Conservation (phyloP, 2,797 vertebrate species). For the Jordanella pulchra region DNA sequence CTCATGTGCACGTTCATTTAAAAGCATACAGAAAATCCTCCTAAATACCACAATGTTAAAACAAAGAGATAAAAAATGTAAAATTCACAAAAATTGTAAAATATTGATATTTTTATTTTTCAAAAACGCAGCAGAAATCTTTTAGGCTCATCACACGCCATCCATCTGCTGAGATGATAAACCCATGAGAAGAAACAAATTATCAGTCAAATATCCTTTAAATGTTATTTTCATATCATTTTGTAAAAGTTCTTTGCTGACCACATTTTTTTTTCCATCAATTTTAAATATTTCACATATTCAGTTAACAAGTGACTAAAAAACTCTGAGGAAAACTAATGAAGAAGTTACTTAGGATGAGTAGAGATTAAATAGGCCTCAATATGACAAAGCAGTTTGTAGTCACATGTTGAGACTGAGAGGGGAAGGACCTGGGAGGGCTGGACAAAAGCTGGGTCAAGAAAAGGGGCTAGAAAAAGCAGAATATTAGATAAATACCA, state of each 20-base stretch:
- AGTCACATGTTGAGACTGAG: constrained; percentile 52
- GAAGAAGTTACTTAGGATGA: constrained; percentile 70
- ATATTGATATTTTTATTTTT: constrained; percentile 94
- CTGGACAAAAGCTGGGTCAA: constrained; percentile 9
- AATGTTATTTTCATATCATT: constrained; percentile 63
- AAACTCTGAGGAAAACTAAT: constrained; percentile 62
- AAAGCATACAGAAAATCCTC: neutral
- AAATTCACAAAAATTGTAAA: constrained; percentile 86
- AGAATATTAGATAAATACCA: constrained; percentile 24
- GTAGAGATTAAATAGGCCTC: constrained; percentile 74
- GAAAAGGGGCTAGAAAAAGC: constrained; percentile 10
- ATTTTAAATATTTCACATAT: constrained; percentile 57
- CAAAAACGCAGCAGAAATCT: constrained; percentile 93
- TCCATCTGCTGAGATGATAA: constrained; percentile 71
- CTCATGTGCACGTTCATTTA: neutral
- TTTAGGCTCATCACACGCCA: constrained; percentile 79
- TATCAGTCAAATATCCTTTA: constrained; percentile 62
- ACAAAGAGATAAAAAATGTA: constrained; percentile 59
- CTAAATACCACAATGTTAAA: constrained; percentile 2
- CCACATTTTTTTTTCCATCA: constrained; percentile 52
- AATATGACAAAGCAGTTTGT: constrained; percentile 62
- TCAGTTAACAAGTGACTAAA: constrained; percentile 58
- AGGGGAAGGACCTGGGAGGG: neutral
- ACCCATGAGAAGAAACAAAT: constrained; percentile 68
- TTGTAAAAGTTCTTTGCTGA: constrained; percentile 70